Percentiles rank a stretch among this genome's conserved stretches.
Evolutionary conservation across 1,140 invertebrate species (phyloP).

Genomic region (Drosophila subobscura): DNA sequence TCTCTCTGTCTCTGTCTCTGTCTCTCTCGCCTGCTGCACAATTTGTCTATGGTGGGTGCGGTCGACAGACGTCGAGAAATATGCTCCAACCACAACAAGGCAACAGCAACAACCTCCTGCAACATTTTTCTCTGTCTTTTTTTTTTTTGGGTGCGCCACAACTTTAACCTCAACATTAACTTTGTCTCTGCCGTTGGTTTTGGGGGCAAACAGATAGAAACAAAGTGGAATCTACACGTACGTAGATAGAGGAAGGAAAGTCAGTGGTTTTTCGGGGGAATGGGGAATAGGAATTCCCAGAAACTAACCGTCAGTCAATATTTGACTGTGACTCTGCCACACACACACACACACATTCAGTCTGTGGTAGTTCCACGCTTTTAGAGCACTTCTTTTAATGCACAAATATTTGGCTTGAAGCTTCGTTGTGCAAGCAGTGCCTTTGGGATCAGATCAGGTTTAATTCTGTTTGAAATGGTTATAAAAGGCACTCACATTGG

Average conservation of each 20-base stretch:
- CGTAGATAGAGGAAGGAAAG: conserved; percentile 15
- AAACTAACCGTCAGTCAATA: conserved; percentile 62
- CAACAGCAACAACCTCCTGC: no score
- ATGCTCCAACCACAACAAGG: no score
- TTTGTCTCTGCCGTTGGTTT: conserved; percentile 1
- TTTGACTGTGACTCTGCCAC: conserved; percentile 45
- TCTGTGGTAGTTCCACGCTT: conserved; percentile 33
- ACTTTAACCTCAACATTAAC: conserved; percentile 35
- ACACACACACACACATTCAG: background rate
- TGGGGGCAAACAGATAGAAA: conserved; percentile 37
- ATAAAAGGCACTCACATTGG: background rate
- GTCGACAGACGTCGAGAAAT: conserved; percentile 4
- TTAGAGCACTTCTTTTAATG: conserved; percentile 66
- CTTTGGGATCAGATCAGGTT: conserved; percentile 1
- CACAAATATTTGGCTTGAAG: conserved; percentile 55
- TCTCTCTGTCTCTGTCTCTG: conserved; percentile 19
- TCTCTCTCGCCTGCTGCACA: conserved; percentile 26
- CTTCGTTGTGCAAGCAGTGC: background rate
- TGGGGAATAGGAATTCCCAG: conserved; percentile 51
- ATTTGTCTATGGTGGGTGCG: conserved; percentile 54
- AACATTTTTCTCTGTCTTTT: conserved; percentile 17
- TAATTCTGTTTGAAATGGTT: background rate
- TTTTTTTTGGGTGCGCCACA: conserved; percentile 56
- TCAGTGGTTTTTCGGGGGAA: background rate
- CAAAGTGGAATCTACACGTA: conserved; percentile 36